Percentiles rank a stretch among this genome's conserved stretches.
Evolutionary conservation across 2,797 vertebrate species (phyloP).

Genomic region (Leucoraja ocellata): DNA sequence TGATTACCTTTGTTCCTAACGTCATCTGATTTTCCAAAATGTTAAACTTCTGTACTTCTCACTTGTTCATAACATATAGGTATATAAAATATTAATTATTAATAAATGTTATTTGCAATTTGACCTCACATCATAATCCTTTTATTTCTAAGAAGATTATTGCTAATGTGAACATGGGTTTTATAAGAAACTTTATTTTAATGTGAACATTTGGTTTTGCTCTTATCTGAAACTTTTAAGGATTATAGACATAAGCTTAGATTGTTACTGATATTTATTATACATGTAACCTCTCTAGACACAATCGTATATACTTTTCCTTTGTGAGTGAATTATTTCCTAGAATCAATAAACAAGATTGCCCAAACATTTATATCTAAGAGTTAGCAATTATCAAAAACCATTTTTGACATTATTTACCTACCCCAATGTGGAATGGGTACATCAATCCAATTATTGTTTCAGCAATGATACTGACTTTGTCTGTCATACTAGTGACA

Average conservation of each 20-base stretch:
- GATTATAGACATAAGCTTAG: not conserved
- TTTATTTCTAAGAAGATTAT: slow-evolving; percentile 12
- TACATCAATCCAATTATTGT: not conserved
- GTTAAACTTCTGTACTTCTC: not conserved
- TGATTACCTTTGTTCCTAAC: not conserved
- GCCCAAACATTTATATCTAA: not conserved
- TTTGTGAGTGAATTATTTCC: not conserved
- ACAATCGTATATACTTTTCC: not conserved
- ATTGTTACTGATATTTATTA: not conserved
- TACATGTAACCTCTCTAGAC: not conserved
- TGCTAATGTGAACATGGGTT: not conserved
- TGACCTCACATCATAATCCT: not conserved
- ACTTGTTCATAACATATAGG: not conserved
- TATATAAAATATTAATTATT: not conserved
- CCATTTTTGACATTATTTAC: not conserved
- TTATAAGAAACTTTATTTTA: not conserved
- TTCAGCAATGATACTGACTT: not conserved
- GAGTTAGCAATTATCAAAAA: not conserved
- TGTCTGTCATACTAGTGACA: not conserved
- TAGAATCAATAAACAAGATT: not conserved
- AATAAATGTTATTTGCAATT: not conserved
- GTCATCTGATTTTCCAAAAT: not conserved
- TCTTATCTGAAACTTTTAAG: not conserved
- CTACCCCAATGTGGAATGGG: not conserved
- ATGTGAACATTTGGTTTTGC: not conserved